Percentiles rank a stretch among this genome's conserved stretches.
phyloP scores from a whole-genome alignment of 2,113 vertebrate genomes.

The Turdus rufiventris region DNA sequence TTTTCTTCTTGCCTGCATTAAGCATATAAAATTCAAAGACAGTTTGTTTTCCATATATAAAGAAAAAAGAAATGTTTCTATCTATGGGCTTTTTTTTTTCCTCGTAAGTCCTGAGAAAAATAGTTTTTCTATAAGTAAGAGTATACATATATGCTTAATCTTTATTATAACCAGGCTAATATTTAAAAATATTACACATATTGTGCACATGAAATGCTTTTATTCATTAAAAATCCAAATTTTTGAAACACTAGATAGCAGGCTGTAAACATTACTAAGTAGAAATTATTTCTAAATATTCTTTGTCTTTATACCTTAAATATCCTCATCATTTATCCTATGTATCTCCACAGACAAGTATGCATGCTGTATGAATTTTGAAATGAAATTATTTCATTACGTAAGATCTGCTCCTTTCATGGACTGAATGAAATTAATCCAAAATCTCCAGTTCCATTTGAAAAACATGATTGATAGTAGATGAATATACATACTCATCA shows the following conservation, averaged over 20 bases:
- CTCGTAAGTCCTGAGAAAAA: neutral
- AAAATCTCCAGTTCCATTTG: neutral
- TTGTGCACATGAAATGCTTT: neutral
- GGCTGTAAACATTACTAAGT: neutral
- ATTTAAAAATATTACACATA: neutral
- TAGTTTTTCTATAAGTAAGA: neutral
- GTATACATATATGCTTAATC: neutral
- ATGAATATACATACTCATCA: neutral
- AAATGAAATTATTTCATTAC: neutral
- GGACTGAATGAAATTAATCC: neutral
- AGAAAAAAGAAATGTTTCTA: neutral
- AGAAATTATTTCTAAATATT: neutral
- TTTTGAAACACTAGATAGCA: neutral
- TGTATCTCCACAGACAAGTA: neutral
- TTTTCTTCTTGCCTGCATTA: neutral
- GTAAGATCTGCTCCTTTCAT: neutral
- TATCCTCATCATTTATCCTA: neutral
- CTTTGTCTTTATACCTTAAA: neutral
- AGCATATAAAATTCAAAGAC: neutral
- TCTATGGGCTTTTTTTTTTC: fast-evolving
- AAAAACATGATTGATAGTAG: neutral
- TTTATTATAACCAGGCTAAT: neutral
- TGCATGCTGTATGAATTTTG: neutral
- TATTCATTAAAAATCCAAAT: neutral
- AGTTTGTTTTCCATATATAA: no score